A percentile compares a stretch with the other conserved stretches of the same genome.
Evolutionary conservation across 2,113 vertebrate genomes (phyloP).

Genomic region (Saccopteryx leptura): DNA sequence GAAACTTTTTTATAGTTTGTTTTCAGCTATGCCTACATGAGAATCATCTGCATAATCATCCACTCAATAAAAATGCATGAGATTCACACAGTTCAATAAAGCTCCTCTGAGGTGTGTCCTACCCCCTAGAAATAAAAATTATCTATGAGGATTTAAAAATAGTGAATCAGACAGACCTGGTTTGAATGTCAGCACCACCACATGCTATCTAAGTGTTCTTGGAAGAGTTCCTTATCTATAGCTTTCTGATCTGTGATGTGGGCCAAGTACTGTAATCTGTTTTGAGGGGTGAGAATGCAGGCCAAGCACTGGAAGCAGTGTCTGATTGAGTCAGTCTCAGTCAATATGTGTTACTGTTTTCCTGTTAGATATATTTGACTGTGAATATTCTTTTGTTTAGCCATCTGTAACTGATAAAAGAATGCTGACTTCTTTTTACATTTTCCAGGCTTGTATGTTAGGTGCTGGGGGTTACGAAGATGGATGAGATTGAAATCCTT

Average conservation of each 20-base stretch:
- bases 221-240: neutral
- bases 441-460: neutral
- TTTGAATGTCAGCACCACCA: neutral
- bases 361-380: neutral
- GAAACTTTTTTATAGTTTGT: neutral
- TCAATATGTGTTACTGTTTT: neutral
- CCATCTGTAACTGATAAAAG: neutral
- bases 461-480: neutral
- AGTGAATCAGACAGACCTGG: neutral
- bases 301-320: neutral
- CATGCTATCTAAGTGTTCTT: neutral
- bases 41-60: neutral
- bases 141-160: neutral
- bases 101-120: neutral
- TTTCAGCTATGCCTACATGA: neutral
- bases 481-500: neutral
- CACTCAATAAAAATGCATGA: neutral
- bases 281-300: neutral
- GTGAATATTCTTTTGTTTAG: neutral
- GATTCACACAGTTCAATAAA: slow-evolving; percentile 27
- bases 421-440: neutral
- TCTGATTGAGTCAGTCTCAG: neutral
- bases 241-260: neutral
- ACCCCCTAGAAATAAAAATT: slow-evolving; percentile 1
- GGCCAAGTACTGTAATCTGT: fast-evolving